Conservation (phyloP, 2,888 invertebrate species). For the Torymus texanus region DNA sequence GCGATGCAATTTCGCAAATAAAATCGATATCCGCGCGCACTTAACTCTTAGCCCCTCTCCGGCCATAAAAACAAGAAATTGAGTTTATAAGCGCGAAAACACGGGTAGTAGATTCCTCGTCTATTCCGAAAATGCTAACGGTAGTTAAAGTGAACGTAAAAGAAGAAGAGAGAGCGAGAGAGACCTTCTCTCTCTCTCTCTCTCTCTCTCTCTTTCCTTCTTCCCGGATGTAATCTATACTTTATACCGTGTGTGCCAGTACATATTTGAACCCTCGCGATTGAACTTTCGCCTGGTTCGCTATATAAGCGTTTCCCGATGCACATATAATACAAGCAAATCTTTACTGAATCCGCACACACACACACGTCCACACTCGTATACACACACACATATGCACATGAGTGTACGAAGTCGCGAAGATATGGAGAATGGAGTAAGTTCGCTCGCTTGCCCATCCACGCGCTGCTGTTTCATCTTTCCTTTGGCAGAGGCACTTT, state of each 20-base stretch:
- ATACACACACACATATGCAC: neutral
- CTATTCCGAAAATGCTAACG: constrained; percentile 1
- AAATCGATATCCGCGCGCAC: constrained; percentile 1
- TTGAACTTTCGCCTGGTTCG: constrained; percentile 11
- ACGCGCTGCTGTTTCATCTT: constrained; percentile 47
- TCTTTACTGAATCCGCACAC: neutral
- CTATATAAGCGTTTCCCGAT: neutral
- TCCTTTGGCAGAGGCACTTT: constrained; percentile 56
- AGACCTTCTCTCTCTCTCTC: no score
- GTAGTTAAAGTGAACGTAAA: neutral
- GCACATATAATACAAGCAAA: constrained; percentile 32
- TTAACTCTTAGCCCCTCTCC: neutral
- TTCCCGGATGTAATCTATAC: neutral
- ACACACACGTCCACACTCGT: neutral
- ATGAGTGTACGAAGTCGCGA: neutral
- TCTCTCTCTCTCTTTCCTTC: neutral
- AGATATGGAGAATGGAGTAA: constrained; percentile 33
- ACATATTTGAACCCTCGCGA: constrained; percentile 14
- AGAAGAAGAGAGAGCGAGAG: neutral
- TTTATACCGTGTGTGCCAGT: neutral
- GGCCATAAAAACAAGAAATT: constrained; percentile 12
- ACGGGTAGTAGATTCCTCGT: neutral
- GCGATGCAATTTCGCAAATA: neutral
- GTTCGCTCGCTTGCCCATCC: constrained; percentile 2
- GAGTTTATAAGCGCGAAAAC: neutral